phyloP scores from a whole-genome alignment of 2,113 vertebrate genomes.

The Philantomba maxwellii region DNA sequence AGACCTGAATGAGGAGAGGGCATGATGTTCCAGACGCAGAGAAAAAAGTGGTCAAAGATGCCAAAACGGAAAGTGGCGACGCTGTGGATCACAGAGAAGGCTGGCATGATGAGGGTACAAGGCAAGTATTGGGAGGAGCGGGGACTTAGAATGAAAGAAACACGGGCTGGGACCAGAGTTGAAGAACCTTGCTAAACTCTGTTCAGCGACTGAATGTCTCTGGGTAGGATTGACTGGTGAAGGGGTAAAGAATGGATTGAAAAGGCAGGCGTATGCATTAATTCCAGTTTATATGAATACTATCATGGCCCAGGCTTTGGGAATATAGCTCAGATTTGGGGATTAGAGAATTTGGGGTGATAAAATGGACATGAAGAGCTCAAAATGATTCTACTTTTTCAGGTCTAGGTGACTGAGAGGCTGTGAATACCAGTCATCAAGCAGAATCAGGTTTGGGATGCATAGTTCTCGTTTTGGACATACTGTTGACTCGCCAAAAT shows the following conservation, averaged over 20 bases:
- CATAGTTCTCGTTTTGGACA: background rate
- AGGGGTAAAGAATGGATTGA: background rate
- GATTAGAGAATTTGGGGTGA: background rate
- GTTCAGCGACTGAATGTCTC: background rate
- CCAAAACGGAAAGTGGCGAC: background rate
- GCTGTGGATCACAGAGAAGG: background rate
- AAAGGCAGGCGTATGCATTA: background rate
- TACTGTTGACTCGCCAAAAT: background rate
- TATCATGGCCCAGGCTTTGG: background rate
- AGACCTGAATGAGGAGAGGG: background rate
- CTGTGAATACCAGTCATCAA: background rate
- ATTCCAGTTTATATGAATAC: background rate
- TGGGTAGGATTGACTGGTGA: background rate
- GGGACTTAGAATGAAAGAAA: background rate
- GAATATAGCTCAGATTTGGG: background rate
- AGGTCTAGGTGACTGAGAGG: background rate
- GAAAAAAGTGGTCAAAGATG: background rate
- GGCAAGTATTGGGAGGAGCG: background rate
- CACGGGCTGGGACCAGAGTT: background rate
- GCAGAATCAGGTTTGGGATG: background rate
- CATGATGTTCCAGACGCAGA: background rate
- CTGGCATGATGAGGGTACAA: background rate
- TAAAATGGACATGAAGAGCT: background rate
- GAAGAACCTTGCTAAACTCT: background rate
- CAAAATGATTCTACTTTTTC: background rate